Base-by-base conservation (phyloP, 1,140 invertebrate species). In the Drosophila bipectinata region DNA sequence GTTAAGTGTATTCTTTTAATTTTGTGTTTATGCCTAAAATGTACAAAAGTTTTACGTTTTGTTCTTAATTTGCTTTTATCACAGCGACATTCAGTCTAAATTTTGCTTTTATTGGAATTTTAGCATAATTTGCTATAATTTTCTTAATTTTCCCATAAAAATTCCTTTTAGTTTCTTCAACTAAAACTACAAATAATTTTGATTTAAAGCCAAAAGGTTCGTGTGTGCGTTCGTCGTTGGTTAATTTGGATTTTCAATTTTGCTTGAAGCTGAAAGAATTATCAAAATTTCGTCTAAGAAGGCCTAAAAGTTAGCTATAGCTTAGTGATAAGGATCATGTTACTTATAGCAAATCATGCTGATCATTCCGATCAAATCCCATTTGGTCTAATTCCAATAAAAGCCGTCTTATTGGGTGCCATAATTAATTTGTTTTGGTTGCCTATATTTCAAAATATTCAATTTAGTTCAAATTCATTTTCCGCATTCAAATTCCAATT, bases 71-170 rank as follows among this genome's bases (percentile, higher is more conserved):
- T 87, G 79, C 78, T 75, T 84, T 90, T 91, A 91, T 91, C 90
- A 91, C 90, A 91, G 90, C 72, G 90, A 91, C 90, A 90, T 91
- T 91, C 90, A 91, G 90, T 91, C 90, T 91, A 91, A 91, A 73
- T 82, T 88, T 90, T 90, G 90, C 90, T 91, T 91, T 91, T 85
- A 91, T 91, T 91, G 79, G 90, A 91, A 91, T 90, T 90, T 89
- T 90, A 87, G 79, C 81, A 87, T 80, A 89, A 85, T 81, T 76
- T 87, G 81, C 84, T 72, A 89, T 78, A 79, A 89, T 81, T 66
- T 74, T 41, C 58, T 64, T 78, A 64, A 87, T 85, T 78, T 72
- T 80, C 28, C 34, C 47, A 39, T 85, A 53, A 68, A 71, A 63
- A 66, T 77, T 57, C 72, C 58, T 54, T 68, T 82, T 59, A 72